These are phyloP conservation scores for Azemiops feae DNA, from an alignment of 2,113 vertebrate species.

Conservation along the genomic window DNA sequence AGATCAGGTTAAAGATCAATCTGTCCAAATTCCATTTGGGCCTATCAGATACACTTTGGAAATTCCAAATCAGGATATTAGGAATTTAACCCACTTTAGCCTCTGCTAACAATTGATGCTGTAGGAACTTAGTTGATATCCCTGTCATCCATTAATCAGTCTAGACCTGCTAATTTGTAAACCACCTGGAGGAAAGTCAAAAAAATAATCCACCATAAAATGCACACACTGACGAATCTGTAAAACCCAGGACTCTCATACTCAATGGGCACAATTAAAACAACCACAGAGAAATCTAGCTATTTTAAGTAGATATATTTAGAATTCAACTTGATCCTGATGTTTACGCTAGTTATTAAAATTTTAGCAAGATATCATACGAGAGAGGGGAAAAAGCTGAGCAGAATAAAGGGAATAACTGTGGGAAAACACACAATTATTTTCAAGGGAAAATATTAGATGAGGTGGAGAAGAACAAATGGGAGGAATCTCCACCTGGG, in stretches of 20 bases:
- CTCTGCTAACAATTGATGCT: background rate
- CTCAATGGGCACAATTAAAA: background rate
- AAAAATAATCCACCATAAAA: background rate
- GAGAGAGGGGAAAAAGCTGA: background rate
- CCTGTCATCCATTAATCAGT: background rate
- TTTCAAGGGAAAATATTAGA: background rate
- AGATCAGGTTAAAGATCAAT: background rate
- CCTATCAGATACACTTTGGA: background rate
- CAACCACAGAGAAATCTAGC: background rate
- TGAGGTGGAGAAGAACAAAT: background rate
- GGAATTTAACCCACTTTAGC: background rate
- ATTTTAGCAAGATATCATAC: background rate
- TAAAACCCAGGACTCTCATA: background rate
- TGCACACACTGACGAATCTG: background rate
- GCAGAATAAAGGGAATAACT: background rate
- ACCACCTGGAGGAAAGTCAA: background rate
- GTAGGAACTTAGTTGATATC: background rate
- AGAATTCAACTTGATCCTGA: background rate
- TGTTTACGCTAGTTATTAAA: background rate
- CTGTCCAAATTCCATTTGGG: background rate
- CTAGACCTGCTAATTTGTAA: background rate
- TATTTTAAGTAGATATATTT: background rate
- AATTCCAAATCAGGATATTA: background rate
- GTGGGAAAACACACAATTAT: background rate
- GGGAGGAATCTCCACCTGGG: background rate